Evolutionary conservation across 2,797 vertebrate genomes (phyloP), one percentile per base, ranked within the genome.

Genomic region (Telmatherina bonti): DNA sequence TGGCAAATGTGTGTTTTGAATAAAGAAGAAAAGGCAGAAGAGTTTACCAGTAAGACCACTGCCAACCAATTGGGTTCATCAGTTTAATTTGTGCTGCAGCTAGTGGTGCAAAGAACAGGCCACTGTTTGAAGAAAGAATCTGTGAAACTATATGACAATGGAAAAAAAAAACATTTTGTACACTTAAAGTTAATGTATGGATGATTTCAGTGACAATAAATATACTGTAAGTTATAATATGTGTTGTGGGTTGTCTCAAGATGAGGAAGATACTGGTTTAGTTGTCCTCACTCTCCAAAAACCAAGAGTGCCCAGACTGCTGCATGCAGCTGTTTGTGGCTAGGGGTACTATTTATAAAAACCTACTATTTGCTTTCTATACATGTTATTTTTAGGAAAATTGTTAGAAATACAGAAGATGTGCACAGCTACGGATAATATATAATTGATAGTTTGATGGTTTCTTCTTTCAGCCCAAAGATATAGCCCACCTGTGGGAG

Each of bases 401-500:
- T 13, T 10, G 36, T 18, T 13, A 66, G 26, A 67, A 61, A n/a
- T 66, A 16, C 27, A 36, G 4, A 54, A 72, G 22, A 0, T 29
- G 18, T 59, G 26, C 41, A 26, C 7, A 36, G 18, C 18, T 60
- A 4, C 16, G 33, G 24, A 30, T 11, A 55, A 4, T 8, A 30
- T 33, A 20, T 61, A 43, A 47, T 5, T 43, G 5, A 43, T 27
- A n/a, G 0, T 18, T 7, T 70, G 20, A 4, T 67, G 3, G 13
- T 72, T 62, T 76, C 20, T 7, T 53, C n/a, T 62, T 70, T 63
- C 85, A 99, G 97, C 96, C 96, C 58, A 99, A 98, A 93, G 96
- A 99, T 83, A 91, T 97, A 69, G 96, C 96, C 82, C 96, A 99
- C 81, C 92, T 99, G 76, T 99, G 97, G 98, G 98, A 99, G 85